Evolutionary conservation across 2,797 vertebrate genomes (phyloP), one percentile per base, ranked within the genome.

Genomic region (Xiphorhynchus erythropygius): DNA sequence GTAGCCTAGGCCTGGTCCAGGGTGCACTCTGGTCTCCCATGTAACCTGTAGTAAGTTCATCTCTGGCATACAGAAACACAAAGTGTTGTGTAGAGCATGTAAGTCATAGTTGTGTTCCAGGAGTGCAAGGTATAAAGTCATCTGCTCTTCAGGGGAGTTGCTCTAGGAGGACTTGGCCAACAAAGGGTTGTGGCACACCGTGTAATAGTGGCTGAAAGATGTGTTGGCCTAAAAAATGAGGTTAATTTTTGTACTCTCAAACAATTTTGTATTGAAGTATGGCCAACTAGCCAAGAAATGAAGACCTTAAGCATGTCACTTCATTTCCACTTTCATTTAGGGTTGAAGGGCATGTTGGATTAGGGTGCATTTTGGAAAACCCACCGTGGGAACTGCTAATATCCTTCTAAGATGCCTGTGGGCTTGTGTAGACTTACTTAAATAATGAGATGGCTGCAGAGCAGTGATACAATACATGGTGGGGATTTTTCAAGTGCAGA

Each of bases 141-240:
- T 49, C 9, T 2, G 32, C 17, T 76, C 11, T 55, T 53, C 18
- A 76, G 52, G 35, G 75, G 47, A 44, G 22, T 22, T 67, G 33
- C 1, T 33, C 3, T 19, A 13, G n/a, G n/a, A 56, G 16, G 28
- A 39, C 15, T 17, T 64, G 41, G 39, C n/a, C 39, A 32, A 2
- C 33, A 55, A 23, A 4, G 13, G n/a, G 5, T 28, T 52, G 47
- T 77, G 52, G n/a, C 42, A 27, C 15, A 6, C 21, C 33, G 12
- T 12, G 0, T n/a, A 67, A 32, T 0, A 0, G n/a, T 27, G 79
- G 13, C 41, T 76, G 47, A 33, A 39, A 14, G 16, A 11, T 12
- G 4, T 21, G 7, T 37, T 74, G 33, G 22, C 23, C 17, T 47
- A 0, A 41, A 44, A 71, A 56, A 32, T 2, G 11, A 22, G n/a